Percentiles rank a stretch among this genome's conserved stretches.
phyloP scores from a whole-genome alignment of 2,797 vertebrate genomes.

The Sternotherus odoratus region DNA sequence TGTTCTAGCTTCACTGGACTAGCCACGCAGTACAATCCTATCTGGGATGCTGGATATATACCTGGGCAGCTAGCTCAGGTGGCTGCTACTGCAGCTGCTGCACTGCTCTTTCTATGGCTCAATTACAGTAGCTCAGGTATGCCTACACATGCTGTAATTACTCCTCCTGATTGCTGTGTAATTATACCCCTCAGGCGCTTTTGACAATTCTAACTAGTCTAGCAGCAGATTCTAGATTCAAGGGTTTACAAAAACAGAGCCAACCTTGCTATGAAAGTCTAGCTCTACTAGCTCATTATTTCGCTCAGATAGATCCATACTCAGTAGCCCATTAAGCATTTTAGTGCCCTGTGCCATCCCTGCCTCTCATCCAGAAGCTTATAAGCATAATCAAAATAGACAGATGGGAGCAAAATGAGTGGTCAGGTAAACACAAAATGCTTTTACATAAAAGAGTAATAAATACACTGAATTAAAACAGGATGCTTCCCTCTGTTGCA shows the following conservation, averaged over 20 bases:
- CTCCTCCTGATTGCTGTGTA: not conserved
- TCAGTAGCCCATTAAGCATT: not conserved
- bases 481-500: not conserved
- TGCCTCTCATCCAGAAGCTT: not conserved
- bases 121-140: not conserved
- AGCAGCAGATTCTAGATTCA: not conserved
- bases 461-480: not conserved
- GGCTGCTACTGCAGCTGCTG: too few species aligned
- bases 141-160: not conserved
- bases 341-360: not conserved
- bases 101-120: not conserved
- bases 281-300: not conserved
- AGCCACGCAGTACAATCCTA: not conserved
- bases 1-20: not conserved
- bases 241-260: not conserved
- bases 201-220: not conserved
- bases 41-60: not conserved
- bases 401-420: not conserved
- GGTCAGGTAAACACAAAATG: not conserved
- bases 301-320: not conserved
- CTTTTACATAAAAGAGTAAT: not conserved
- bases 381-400: not conserved
- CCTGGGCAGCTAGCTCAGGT: not conserved
- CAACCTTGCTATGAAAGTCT: not conserved
- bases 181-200: not conserved